Conservation (phyloP, 2,888 invertebrate genomes). For the Crioceris asparagi region DNA sequence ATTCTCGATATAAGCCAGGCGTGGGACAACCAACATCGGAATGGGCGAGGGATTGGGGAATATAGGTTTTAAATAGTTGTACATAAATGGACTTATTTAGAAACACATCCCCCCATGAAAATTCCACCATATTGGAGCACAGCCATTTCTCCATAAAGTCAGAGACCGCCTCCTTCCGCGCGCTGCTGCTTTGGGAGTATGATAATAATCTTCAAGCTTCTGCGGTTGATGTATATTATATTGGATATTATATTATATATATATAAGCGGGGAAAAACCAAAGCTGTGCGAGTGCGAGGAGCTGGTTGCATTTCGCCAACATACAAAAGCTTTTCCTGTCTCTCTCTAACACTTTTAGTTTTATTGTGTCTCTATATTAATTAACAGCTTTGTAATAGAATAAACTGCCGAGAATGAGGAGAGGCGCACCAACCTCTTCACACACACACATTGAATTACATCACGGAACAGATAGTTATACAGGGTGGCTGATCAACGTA, state of each 20-base stretch:
- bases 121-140: constrained; percentile 20
- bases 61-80: too few species aligned
- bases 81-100: too few species aligned
- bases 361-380: constrained; percentile 31
- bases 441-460: too few species aligned
- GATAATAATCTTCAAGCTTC: constrained; percentile 39
- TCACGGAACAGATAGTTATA: constrained; percentile 3
- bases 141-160: too few species aligned
- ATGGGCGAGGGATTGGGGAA: too few species aligned
- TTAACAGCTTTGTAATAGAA: constrained; percentile 26
- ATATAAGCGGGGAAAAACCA: constrained; percentile 25
- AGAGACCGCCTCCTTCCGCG: constrained; percentile 25
- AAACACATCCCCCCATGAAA: too few species aligned
- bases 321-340: constrained; percentile 20
- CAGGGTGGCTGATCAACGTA: constrained; percentile 4
- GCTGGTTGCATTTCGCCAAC: constrained; percentile 20
- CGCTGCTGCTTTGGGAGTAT: constrained; percentile 29
- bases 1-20: too few species aligned
- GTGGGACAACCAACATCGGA: too few species aligned
- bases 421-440: background rate
- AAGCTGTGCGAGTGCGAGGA: constrained; percentile 16
- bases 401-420: constrained; percentile 12
- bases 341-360: constrained; percentile 19
- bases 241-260: constrained; percentile 35
- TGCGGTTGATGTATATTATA: constrained; percentile 41